A percentile compares a stretch with the other conserved stretches of the same genome.
Conservation (phyloP, 2,797 vertebrate genomes). For the Spheniscus humboldti region DNA sequence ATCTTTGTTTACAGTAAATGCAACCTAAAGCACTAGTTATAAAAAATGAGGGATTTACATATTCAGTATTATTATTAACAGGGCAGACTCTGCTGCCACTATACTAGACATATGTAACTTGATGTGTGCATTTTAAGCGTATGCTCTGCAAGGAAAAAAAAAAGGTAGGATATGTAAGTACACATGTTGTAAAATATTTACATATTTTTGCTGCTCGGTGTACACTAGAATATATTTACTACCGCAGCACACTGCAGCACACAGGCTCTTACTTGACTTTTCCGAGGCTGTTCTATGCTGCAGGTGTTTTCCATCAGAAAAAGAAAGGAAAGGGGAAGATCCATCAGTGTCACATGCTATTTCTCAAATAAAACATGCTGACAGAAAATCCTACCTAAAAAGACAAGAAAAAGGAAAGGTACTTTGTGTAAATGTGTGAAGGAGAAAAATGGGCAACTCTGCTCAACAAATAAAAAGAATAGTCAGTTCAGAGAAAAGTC, state of each 20-base stretch:
- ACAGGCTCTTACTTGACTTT: slow-evolving; percentile 25
- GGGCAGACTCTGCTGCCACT: slow-evolving; percentile 44
- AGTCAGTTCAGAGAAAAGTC: not conserved
- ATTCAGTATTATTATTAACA: slow-evolving; percentile 66
- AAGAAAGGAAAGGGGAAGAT: slow-evolving; percentile 12
- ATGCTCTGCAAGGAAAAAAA: not conserved
- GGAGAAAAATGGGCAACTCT: not conserved
- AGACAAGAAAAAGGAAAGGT: not conserved
- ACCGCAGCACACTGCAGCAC: not conserved
- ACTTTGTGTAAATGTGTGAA: not conserved
- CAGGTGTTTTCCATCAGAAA: slow-evolving; percentile 22
- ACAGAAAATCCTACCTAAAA: not conserved
- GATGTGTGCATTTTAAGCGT: not conserved
- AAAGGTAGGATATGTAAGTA: not conserved
- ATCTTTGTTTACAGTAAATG: slow-evolving; percentile 94
- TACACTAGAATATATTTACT: slow-evolving; percentile 25
- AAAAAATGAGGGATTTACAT: slow-evolving; percentile 63
- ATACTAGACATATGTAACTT: not conserved
- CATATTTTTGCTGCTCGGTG: slow-evolving; percentile 51
- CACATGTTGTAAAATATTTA: slow-evolving; percentile 54
- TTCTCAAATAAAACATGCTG: slow-evolving; percentile 42
- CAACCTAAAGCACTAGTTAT: slow-evolving; percentile 83
- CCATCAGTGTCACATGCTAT: not conserved
- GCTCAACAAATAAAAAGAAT: not conserved
- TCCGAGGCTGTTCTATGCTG: slow-evolving; percentile 15